Base-by-base conservation (phyloP, 2,113 vertebrate genomes). In the Kryptolebias marmoratus region DNA sequence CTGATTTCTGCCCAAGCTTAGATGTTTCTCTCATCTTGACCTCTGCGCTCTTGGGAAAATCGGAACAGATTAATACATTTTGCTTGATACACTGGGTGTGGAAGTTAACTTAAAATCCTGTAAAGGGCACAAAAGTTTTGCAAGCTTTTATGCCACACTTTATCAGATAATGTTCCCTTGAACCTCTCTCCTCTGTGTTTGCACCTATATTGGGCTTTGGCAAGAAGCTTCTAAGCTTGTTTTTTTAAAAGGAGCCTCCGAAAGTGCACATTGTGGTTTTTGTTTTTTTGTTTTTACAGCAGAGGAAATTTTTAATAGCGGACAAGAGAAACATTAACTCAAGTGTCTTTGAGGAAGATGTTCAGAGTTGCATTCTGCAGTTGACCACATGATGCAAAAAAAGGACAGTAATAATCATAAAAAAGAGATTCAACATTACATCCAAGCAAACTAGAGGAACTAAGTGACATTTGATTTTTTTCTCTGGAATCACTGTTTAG, bases 1-100 rank as follows among this genome's bases (percentile, higher is more conserved):
- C 71, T 77, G 68, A 87, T 85, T 87, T 83, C 56, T 78, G 70
- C 60, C 66, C 65, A 59, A 67, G 64, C 68, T 73, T 67, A 44
- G 49, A 76, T 72, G 42, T 61, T 32, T 64, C 73, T 85, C 62
- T 81, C 68, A 56, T 77, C 63, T 73, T 80, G 70, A 89, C 72
- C 77, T 80, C 71, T 31, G 50, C 11, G 58, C 69, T 79, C 66
- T 44, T 68, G 50, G 36, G 72, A 60, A 36, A 62, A 78, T 63
- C 63, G 44, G 45, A 73, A 74, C 62, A 56, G 45, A 59, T 64
- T 18, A 71, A 71, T 56, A 54, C 58, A 53, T 74, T 68, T 56
- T 68, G 50, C 50, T 76, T 58, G 65, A 84, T 71, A 56, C 18
- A 47, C 42, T 54, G 50, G n/a, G 50, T 60, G 11, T 65, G 13